Percentiles rank a stretch among this genome's conserved stretches.
These are phyloP conservation scores for Sarcoramphus papa DNA, from an alignment of 2,797 vertebrate genomes.

Conservation along the genomic window DNA sequence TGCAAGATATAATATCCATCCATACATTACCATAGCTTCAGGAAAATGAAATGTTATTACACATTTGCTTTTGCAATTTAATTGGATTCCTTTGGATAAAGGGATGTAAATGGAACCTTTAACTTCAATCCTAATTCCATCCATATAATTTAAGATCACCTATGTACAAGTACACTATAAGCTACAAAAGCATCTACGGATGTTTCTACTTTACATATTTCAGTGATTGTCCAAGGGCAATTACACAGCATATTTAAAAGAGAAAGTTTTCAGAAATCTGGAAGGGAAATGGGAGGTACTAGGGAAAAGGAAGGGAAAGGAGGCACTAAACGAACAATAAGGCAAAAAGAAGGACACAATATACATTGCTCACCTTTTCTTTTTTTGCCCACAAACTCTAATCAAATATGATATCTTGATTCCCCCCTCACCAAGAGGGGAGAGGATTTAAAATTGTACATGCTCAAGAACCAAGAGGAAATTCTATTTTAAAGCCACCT, in stretches of 20 bases:
- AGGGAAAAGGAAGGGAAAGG: background rate
- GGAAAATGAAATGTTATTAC: background rate
- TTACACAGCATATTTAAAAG: background rate
- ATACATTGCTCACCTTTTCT: background rate
- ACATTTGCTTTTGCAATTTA: background rate
- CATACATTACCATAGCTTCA: background rate
- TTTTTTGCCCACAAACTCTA: background rate
- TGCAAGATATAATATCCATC: background rate
- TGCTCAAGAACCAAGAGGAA: accelerated
- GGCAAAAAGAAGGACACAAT: background rate
- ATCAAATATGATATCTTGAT: background rate
- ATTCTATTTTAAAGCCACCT: background rate
- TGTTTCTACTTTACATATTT: background rate
- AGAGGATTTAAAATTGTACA: background rate
- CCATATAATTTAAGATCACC: background rate
- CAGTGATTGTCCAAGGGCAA: background rate
- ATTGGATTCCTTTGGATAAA: background rate
- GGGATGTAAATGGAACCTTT: background rate
- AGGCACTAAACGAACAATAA: background rate
- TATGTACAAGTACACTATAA: background rate
- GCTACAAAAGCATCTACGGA: background rate
- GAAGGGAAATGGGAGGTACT: background rate
- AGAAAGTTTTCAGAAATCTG: background rate
- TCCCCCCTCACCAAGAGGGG: background rate
- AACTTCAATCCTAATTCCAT: background rate